A percentile compares a stretch with the other conserved stretches of the same genome.
These are phyloP conservation scores for Entomobrya proxima DNA, from an alignment of 2,888 invertebrate genomes.

Conservation along the genomic window DNA sequence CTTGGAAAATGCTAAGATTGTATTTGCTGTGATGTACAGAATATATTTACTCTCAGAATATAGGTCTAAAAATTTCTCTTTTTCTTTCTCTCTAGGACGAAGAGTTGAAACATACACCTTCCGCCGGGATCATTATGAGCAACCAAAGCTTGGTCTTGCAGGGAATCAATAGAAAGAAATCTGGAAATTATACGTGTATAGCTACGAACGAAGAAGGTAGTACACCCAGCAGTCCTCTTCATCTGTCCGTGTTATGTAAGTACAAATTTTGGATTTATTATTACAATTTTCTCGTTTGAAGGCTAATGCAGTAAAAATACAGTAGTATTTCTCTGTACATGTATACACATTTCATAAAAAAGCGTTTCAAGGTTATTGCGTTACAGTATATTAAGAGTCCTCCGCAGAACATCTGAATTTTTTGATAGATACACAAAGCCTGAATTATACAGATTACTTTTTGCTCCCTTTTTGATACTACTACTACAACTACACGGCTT, in stretches of 20 bases:
- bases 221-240: constrained; percentile 87
- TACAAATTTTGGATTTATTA: constrained; percentile 76
- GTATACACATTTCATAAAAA: too few relatives aligned
- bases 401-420: too few relatives aligned
- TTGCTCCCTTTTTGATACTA: too few relatives aligned
- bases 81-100: constrained; percentile 82
- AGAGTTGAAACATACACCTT: constrained; percentile 89
- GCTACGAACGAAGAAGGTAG: constrained; percentile 95
- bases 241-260: constrained; percentile 94
- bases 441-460: not conserved
- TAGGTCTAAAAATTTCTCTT: too few relatives aligned
- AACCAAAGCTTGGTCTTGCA: constrained; percentile 91
- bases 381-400: too few relatives aligned
- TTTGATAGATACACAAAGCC: too few relatives aligned
- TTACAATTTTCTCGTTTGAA: not conserved
- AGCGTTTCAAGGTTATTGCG: too few relatives aligned
- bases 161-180: constrained; percentile 84
- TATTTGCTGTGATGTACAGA: too few relatives aligned
- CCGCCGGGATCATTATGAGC: constrained; percentile 89
- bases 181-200: constrained; percentile 91
- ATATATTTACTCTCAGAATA: too few relatives aligned
- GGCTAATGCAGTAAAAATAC: too few relatives aligned
- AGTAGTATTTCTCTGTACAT: too few relatives aligned
- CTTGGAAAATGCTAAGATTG: too few relatives aligned
- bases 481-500: not conserved